These are phyloP conservation scores for Merodon equestris DNA, from an alignment of 2,888 invertebrate species.

Conservation along the genomic window DNA sequence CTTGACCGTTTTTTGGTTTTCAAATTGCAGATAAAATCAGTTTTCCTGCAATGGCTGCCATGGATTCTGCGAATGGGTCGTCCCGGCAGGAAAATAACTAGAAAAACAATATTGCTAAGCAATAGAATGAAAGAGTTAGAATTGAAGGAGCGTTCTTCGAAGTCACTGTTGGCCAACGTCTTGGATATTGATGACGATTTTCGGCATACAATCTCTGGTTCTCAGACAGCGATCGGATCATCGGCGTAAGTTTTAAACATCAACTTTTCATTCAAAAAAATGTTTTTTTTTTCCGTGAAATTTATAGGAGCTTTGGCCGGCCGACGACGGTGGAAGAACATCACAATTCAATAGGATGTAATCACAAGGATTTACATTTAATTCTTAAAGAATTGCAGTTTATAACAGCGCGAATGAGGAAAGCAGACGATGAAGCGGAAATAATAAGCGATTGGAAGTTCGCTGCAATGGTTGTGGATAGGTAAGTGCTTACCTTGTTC, in stretches of 20 bases:
- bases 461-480: conserved; percentile 98
- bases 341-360: conserved; percentile 83
- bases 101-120: conserved; percentile 93
- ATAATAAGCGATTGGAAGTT: conserved; percentile 98
- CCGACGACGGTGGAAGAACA: conserved; percentile 88
- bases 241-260: conserved; percentile 81
- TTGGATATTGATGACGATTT: conserved; percentile 97
- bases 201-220: conserved; percentile 84
- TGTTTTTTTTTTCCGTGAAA: not conserved
- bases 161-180: conserved; percentile 95
- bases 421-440: conserved; percentile 95
- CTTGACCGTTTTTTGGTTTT: not conserved
- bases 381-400: conserved; percentile 96
- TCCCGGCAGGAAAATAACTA: conserved; percentile 95
- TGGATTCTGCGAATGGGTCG: conserved; percentile 97
- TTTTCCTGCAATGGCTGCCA: conserved; percentile 98
- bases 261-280: not conserved
- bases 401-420: conserved; percentile 95
- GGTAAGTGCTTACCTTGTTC: conserved; percentile 79
- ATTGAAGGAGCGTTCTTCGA: conserved; percentile 95
- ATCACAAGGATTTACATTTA: conserved; percentile 91
- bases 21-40: conserved; percentile 89
- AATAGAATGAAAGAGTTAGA: conserved; percentile 95
- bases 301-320: conserved; percentile 82
- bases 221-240: conserved; percentile 82